Evolutionary conservation across 2,113 vertebrate genomes (phyloP).

Genomic region (Beaufortia kweichowensis): DNA sequence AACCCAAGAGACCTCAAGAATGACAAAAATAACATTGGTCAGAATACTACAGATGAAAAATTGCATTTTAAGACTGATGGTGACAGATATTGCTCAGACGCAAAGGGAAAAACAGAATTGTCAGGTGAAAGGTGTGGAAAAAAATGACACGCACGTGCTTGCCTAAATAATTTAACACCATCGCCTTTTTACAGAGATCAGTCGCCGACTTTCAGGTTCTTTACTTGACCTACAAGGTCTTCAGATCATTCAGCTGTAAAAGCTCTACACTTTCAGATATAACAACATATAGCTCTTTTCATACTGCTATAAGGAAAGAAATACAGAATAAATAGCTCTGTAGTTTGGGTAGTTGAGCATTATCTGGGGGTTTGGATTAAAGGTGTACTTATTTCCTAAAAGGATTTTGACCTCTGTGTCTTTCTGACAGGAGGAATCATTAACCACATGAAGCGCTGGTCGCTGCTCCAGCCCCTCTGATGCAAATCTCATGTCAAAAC

Average conservation of each 20-base stretch:
- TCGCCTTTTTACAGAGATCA: slow-evolving; percentile 63
- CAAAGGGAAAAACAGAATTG: slow-evolving; percentile 55
- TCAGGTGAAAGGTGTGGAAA: slow-evolving; percentile 49
- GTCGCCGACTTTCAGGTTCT: slow-evolving; percentile 61
- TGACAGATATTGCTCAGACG: slow-evolving; percentile 50
- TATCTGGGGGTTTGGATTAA: slow-evolving; percentile 66
- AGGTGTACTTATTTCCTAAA: slow-evolving; percentile 73
- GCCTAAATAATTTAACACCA: slow-evolving; percentile 69
- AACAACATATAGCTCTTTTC: background rate
- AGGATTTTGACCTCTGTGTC: slow-evolving; percentile 82
- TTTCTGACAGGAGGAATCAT: slow-evolving; percentile 77
- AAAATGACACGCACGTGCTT: slow-evolving; percentile 66
- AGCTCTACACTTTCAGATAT: background rate
- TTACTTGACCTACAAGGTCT: slow-evolving; percentile 51
- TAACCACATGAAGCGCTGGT: slow-evolving; percentile 74
- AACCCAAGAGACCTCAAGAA: background rate
- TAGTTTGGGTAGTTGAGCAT: slow-evolving; percentile 19
- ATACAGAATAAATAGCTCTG: slow-evolving; percentile 64
- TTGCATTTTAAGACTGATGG: slow-evolving; percentile 60
- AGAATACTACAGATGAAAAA: background rate
- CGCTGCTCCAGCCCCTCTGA: slow-evolving; percentile 74
- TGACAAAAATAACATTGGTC: slow-evolving; percentile 5
- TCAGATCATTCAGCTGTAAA: background rate
- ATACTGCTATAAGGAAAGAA: slow-evolving; percentile 12
- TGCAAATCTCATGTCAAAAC: slow-evolving; percentile 92